These are phyloP conservation scores for Conomelus anceps DNA, from an alignment of 2,888 invertebrate genomes.

Conservation along the genomic window DNA sequence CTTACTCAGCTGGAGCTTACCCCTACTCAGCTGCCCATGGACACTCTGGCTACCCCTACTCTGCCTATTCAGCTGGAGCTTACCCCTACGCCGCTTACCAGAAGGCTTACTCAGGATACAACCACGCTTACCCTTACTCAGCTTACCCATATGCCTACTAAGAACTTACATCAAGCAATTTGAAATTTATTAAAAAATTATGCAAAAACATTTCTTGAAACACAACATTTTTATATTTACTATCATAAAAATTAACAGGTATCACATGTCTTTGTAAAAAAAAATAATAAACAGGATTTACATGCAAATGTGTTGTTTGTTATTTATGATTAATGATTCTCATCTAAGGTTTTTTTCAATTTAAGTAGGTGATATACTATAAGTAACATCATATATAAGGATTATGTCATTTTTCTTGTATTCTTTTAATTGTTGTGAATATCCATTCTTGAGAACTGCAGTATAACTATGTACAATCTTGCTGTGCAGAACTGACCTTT, in stretches of 20 bases:
- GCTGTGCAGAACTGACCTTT: too few relatives aligned
- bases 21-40: not conserved
- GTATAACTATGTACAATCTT: too few relatives aligned
- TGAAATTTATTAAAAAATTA: not conserved
- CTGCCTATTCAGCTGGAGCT: not conserved
- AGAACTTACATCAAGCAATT: too few relatives aligned
- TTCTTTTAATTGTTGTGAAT: too few relatives aligned
- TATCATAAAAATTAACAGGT: not conserved
- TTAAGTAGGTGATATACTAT: too few relatives aligned
- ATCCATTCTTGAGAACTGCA: too few relatives aligned
- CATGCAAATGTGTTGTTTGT: not conserved
- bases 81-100: not conserved
- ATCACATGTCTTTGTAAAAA: not conserved
- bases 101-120: conserved; percentile 1
- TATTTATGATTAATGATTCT: too few relatives aligned
- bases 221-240: not conserved
- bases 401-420: too few relatives aligned
- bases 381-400: too few relatives aligned
- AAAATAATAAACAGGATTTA: not conserved
- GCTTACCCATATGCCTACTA: conserved; percentile 19
- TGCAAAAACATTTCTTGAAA: not conserved
- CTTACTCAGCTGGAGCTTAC: not conserved
- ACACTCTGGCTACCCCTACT: not conserved
- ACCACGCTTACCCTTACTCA: not conserved
- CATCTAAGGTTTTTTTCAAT: too few relatives aligned